Percentiles rank a stretch among this genome's conserved stretches.
Evolutionary conservation across 2,113 vertebrate genomes (phyloP).

Genomic region (Loxodonta africana): DNA sequence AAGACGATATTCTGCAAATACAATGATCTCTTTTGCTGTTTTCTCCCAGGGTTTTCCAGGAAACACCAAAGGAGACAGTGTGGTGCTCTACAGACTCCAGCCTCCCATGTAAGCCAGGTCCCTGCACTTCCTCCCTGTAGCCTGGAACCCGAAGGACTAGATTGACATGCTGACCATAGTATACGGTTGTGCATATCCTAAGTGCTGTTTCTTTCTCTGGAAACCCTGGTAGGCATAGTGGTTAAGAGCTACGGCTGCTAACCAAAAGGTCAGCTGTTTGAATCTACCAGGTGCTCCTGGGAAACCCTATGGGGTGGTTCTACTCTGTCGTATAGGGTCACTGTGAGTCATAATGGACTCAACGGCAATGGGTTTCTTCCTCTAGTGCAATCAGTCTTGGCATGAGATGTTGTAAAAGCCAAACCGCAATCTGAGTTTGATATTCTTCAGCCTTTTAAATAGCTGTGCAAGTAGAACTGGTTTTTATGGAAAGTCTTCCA

Average conservation of each 20-base stretch:
- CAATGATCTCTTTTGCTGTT: conserved; percentile 16
- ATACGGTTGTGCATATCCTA: conserved; percentile 92
- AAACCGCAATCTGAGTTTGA: background rate
- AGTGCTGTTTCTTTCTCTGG: conserved; percentile 71
- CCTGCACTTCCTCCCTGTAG: conserved; percentile 90
- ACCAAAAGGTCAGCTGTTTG: no score
- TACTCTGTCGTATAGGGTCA: no score
- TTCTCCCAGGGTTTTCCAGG: conserved; percentile 90
- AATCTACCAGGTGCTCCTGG: no score
- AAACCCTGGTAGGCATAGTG: no score
- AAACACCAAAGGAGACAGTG: conserved; percentile 92
- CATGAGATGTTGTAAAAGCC: background rate
- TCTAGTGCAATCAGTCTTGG: background rate
- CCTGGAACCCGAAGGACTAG: conserved; percentile 91
- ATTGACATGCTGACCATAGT: conserved; percentile 92
- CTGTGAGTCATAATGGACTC: no score
- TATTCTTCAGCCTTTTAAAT: background rate
- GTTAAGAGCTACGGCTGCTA: no score
- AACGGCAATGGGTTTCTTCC: background rate
- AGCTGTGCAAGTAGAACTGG: background rate
- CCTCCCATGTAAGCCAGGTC: conserved; percentile 91
- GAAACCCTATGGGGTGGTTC: no score
- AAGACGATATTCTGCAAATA: rapidly evolving
- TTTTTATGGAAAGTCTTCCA: background rate
- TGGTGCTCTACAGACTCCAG: conserved; percentile 89